phyloP scores from a whole-genome alignment of 2,113 vertebrate genomes.

The Solenodon paradoxus region DNA sequence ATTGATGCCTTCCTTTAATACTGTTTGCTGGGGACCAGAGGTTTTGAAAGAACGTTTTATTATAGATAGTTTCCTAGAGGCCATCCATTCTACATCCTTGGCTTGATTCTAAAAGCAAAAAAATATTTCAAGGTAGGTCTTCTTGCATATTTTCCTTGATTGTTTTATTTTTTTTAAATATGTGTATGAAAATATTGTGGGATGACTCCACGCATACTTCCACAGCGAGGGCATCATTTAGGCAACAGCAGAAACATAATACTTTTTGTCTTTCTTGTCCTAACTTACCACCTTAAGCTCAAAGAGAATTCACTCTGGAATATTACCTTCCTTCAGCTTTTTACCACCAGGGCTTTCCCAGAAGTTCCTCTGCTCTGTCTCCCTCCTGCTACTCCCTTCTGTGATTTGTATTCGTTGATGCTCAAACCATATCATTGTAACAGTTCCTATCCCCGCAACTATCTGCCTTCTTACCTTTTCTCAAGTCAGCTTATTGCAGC shows the following conservation, averaged over 20 bases:
- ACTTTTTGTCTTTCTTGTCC: not conserved
- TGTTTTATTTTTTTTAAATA: too few species aligned
- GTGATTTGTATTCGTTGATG: not conserved
- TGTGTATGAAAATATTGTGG: too few species aligned
- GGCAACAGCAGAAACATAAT: not conserved
- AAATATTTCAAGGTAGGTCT: not conserved
- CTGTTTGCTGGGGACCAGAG: not conserved
- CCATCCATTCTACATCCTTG: not conserved
- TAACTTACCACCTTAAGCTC: not conserved
- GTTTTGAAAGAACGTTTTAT: not conserved
- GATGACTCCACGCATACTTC: not conserved
- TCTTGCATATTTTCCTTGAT: not conserved
- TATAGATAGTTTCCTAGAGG: not conserved
- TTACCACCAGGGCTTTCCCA: not conserved
- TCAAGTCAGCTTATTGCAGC: not conserved
- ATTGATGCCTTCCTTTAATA: not conserved
- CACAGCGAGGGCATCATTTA: not conserved
- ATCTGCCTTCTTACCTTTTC: not conserved
- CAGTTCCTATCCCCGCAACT: not conserved
- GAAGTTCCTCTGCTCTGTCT: not conserved
- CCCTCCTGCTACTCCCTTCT: not conserved
- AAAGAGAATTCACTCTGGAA: not conserved
- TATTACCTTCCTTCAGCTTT: not conserved
- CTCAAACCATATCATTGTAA: not conserved
- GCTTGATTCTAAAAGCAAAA: conserved; percentile 20